Conservation (phyloP, 2,888 invertebrate genomes). For the Penaeus monodon region DNA sequence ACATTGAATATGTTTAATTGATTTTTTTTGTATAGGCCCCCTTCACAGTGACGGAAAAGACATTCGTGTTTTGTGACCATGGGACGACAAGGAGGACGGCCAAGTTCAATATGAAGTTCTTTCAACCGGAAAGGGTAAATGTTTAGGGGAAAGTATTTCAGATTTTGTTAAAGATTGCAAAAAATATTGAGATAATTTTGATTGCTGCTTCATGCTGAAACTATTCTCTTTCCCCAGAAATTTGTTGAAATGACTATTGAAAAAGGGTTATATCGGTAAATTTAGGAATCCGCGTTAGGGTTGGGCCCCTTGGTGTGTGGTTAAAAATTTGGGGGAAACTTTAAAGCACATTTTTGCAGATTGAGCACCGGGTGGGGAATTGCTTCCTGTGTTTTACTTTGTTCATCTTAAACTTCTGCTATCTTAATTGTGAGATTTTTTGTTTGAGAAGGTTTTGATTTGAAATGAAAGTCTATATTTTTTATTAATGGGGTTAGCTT, state of each 20-base stretch:
- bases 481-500: too few relatives aligned
- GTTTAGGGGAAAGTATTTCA: neutral
- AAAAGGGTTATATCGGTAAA: constrained; percentile 67
- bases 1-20: neutral
- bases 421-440: too few relatives aligned
- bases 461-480: too few relatives aligned
- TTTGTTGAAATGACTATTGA: constrained; percentile 90
- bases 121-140: constrained; percentile 91
- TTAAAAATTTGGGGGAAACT: constrained; percentile 98
- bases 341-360: constrained; percentile 91
- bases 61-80: constrained; percentile 96
- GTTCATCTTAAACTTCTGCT: too few relatives aligned
- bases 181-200: neutral
- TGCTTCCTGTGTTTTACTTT: neutral
- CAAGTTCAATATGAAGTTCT: constrained; percentile 90
- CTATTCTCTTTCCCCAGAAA: constrained; percentile 76
- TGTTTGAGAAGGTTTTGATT: too few relatives aligned
- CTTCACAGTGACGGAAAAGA: constrained; percentile 99
- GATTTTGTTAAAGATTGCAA: neutral
- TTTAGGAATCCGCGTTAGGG: constrained; percentile 80
- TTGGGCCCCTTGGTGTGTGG: constrained; percentile 94
- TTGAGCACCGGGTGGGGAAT: constrained; percentile 75
- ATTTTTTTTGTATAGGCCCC: constrained; percentile 81
- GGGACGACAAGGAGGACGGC: constrained; percentile 97
- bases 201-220: constrained; percentile 67